Base-by-base conservation (phyloP, 2,797 vertebrate genomes). In the Brachyrhaphis roseni region DNA sequence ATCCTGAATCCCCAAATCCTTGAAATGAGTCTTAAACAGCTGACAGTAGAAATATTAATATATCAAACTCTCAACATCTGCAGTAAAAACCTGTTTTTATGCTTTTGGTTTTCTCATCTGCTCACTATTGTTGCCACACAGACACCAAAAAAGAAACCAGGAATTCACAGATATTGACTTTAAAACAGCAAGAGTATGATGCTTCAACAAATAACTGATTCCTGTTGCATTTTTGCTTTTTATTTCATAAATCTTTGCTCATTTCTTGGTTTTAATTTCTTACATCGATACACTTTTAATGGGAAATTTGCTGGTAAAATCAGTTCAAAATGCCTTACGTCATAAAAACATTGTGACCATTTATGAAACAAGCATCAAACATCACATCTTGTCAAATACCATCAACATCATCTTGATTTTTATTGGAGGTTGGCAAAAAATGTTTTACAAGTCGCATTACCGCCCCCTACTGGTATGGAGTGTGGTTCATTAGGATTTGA, bases 1-100 rank as follows among this genome's bases (percentile, higher is more conserved):
- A 90, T 84, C 81, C 84, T 10, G 8, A 74, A 86, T 77, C 23
- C 4, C 36, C 68, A 89, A 90, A 90, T 88, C 79, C 86, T 83
- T 20, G 78, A 53, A 89, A 43, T 62, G 59, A 49, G 31, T 71
- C 34, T 77, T 79, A 77, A 72, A 83, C 45, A 5, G 45, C 11
- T 55, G 34, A n/a, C 64, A 79, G 76, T 66, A 53, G 78, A 86
- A 46, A 62, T 51, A 72, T 81, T 77, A 86, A 84, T 49, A 66
- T 46, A 70, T 81, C 77, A 84, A 88, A 84, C 82, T 82, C 79
- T 34, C 31, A 70, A 11, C 49, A n/a, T 80, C 28, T 26, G 8
- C 16, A 57, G 43, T 47, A 1, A 16, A 57, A 45, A 57, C 51
- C 12, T n/a, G 28, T 55, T 6, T 75, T 75, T 59, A 18, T 57